These are phyloP conservation scores for Catamblyrhynchus diadema DNA, from an alignment of 2,797 vertebrate species.

Conservation along the genomic window DNA sequence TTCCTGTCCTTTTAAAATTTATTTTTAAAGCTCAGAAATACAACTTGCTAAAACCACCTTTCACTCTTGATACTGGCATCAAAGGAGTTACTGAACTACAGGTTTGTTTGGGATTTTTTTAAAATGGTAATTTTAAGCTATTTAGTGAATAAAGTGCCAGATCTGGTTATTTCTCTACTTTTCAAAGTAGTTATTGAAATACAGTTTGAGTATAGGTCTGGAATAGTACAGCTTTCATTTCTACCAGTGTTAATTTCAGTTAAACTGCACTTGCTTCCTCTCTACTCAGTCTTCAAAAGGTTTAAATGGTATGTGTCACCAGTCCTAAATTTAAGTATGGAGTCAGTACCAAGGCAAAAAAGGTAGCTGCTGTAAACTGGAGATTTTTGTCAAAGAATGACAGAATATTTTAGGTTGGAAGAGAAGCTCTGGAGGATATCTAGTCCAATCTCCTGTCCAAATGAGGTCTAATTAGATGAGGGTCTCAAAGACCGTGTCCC, in stretches of 20 bases:
- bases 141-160: neutral
- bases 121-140: neutral
- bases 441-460: neutral
- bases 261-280: neutral
- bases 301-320: neutral
- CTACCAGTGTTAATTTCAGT: neutral
- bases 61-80: neutral
- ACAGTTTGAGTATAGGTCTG: neutral
- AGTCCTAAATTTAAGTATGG: neutral
- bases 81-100: neutral
- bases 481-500: neutral
- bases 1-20: neutral
- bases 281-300: neutral
- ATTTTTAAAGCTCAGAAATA: neutral
- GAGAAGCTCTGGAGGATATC: neutral
- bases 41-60: neutral
- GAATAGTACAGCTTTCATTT: neutral
- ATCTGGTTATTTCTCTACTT: neutral
- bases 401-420: neutral
- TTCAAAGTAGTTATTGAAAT: neutral
- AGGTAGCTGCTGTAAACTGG: neutral
- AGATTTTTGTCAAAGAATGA: neutral
- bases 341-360: neutral
- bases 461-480: neutral
- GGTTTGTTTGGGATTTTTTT: rapidly evolving